Percentiles rank a stretch among this genome's conserved stretches.
Conservation (phyloP, 2,888 invertebrate species). For the Diaprepes abbreviatus region DNA sequence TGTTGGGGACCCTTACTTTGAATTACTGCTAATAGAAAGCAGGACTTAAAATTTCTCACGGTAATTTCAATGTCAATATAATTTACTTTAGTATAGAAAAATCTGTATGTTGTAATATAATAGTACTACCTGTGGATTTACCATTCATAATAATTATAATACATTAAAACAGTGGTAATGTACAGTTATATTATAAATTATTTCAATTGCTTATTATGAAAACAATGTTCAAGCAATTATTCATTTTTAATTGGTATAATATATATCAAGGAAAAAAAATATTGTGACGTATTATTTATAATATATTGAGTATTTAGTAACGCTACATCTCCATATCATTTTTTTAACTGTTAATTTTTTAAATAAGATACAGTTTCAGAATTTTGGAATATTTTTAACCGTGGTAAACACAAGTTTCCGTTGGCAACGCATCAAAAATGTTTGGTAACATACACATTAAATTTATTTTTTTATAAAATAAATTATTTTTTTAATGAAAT, state of each 20-base stretch:
- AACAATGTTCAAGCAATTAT: neutral
- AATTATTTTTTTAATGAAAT: neutral
- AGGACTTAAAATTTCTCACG: neutral
- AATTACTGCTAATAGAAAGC: too few species aligned
- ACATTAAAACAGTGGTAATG: neutral
- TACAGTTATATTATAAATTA: neutral
- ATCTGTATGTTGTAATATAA: neutral
- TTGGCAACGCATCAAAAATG: constrained; percentile 15
- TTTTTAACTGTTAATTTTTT: constrained; percentile 1
- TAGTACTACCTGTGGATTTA: neutral
- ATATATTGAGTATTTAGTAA: neutral
- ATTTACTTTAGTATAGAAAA: neutral
- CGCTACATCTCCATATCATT: neutral
- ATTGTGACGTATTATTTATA: neutral
- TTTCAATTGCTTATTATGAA: neutral
- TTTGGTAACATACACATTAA: neutral
- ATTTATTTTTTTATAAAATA: neutral
- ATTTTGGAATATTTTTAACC: constrained; percentile 16
- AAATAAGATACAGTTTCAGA: constrained; percentile 3
- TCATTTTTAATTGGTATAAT: neutral
- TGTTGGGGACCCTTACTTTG: too few species aligned
- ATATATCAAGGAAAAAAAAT: neutral
- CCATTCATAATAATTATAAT: neutral
- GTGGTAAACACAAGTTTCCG: constrained; percentile 8
- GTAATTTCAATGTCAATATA: neutral